Base-by-base conservation (phyloP, 2,888 invertebrate genomes). In the Tetramorium bicarinatum region DNA sequence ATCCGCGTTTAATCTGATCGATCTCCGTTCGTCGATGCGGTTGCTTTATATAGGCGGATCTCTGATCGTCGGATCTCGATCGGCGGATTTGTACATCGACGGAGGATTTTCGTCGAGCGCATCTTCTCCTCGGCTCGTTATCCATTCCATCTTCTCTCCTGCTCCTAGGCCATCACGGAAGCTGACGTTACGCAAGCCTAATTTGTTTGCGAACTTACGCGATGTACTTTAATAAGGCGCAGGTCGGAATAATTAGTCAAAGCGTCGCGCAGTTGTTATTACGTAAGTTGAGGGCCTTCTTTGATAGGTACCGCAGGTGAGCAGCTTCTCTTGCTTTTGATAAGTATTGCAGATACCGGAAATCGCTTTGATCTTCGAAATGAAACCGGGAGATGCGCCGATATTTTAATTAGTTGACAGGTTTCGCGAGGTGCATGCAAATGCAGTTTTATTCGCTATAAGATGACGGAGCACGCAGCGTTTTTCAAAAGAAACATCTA, bases 241-340 rank as follows among this genome's bases (percentile, higher is more conserved):
- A 25, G 59, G 72, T 80, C 15, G 72, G 44, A 38, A 80, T 80
- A 80, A 80, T 72, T 80, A 80, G 44, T 80, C 56, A 80, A 80
- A 80, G 79, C 44, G 71, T 34, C 54, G 77, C 67, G 67, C 77
- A 59, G 56, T 71, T 79, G 56, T 71, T 80, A 72, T 72, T 80
- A 72, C 38, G 13, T 72, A 72, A 77, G 47, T 52, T 54, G 13
- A 25, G 11, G 47, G 15, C 8, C 15, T 38, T 56, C 72, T 80
- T 80, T 72, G 79, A 80, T 29, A 41, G 52, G 34, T 38, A 79
- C 18, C 71, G 56, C 21, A 71, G 72, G 59, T 80, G 34, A 79
- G 44, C 38, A 47, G 41, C 59, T 44, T 18, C 34, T 34, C 54
- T 13, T 4, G 21, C 79, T 59, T 72, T 80, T 59, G 56, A 79